Base-by-base conservation (phyloP, 2,113 vertebrate species). In the Vicugna pacos region DNA sequence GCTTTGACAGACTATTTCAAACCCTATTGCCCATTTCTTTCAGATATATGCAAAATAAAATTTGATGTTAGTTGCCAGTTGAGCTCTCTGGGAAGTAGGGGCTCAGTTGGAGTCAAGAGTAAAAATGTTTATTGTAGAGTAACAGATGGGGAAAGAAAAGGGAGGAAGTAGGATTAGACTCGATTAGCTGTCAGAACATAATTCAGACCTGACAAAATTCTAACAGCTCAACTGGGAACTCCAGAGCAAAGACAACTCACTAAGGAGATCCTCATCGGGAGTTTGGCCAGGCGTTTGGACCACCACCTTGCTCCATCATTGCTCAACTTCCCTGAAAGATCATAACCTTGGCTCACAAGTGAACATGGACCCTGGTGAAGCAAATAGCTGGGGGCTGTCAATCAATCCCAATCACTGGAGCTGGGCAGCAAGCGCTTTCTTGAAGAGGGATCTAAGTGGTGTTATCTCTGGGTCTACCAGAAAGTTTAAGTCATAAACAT, bases 71-170 rank as follows among this genome's bases (percentile, higher is more conserved):
- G 22, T 70, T 91, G 35, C 70, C 83, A 5, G 42, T 91, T 88
- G 81, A 69, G 8, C 79, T 95, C 30, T 94, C 48, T 81, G 38
- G 24, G 38, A 94, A 95, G 5, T 32, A 46, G 58, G 77, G 35
- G 60, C n/a, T 65, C 8, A 84, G 13, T 67, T 79, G 30, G 13
- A 91, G 56, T 38, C 89, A 92, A 72, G 24, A 58, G n/a, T 77
- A 26, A 77, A 97, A 94, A 77, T 62, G 9, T 92, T 89, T 89
- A 67, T 28, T 95, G 9, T 56, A 80, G 28, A 90, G 10, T 95
- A 75, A 92, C 16, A 90, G 56, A 87, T 72, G 69, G 52, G 26
- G 19, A 64, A 95, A 86, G 35, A 82, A 91, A 88, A 86, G 10
- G 11, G 32, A 89, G 5, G 54, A 76, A 67, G 12, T 54, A 91